Conservation (phyloP, 2,797 vertebrate species). For the Myotis planiceps region DNA sequence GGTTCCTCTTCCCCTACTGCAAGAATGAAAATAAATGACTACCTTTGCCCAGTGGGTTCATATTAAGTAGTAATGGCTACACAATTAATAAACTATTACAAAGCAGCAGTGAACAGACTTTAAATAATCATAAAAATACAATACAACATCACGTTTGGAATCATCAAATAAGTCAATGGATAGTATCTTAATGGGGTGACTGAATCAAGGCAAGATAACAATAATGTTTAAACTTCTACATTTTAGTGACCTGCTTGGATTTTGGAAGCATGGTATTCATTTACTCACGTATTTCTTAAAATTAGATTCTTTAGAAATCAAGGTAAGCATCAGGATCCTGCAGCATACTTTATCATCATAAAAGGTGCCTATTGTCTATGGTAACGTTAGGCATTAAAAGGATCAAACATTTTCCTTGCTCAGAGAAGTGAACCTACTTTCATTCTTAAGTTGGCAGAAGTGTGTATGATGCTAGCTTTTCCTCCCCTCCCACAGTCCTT, state of each 20-base stretch:
- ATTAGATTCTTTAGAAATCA: conserved; percentile 39
- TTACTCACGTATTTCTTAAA: neutral
- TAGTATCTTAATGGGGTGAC: conserved; percentile 62
- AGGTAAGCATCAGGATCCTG: neutral
- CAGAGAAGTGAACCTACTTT: neutral
- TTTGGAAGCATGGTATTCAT: neutral
- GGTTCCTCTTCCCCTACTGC: neutral
- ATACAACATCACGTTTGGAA: conserved; percentile 63
- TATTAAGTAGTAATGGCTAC: conserved; percentile 74
- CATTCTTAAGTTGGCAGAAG: neutral
- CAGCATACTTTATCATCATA: neutral
- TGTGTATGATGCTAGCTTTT: neutral
- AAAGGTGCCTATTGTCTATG: neutral
- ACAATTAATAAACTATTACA: conserved; percentile 78
- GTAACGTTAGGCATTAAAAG: neutral
- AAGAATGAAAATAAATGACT: conserved; percentile 69
- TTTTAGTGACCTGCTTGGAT: conserved; percentile 48
- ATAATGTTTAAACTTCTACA: conserved; percentile 57
- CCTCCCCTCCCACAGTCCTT: neutral
- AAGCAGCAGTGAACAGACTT: conserved; percentile 66
- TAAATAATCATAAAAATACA: conserved; percentile 61
- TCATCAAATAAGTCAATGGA: conserved; percentile 63
- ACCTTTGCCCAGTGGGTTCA: conserved; percentile 66
- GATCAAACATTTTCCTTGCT: neutral
- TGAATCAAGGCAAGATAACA: conserved; percentile 54